Base-by-base conservation (phyloP, 1,140 invertebrate species). In the Procambarus clarkii region DNA sequence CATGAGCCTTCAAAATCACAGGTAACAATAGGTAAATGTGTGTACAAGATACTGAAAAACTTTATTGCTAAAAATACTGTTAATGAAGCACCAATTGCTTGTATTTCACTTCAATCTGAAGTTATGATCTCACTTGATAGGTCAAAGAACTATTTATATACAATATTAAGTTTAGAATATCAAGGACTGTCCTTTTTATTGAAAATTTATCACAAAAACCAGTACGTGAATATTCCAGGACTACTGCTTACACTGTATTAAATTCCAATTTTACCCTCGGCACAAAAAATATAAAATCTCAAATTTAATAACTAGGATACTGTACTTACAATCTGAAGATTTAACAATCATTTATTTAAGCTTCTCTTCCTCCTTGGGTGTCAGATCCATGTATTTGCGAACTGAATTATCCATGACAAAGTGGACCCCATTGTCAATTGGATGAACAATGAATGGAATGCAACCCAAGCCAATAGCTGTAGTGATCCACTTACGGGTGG, bases 401-500 rank as follows among this genome's bases (percentile, higher is more conserved):
- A 93, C 60, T 34, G 92, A 89, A n/a, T 94, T 93, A 94, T 99
- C 97, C 97, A 99, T 97, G 0, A 96, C 92, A 74, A 95, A 94
- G 94, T 98, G 97, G 0, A 98, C 97, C 9, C 95, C 95, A 44
- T 94, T 93, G 94, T 99, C 98, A 93, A 99, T 99, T 24, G 98
- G 98, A 93, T 97, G 96, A 71, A 99, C 97, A 93, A 99, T 99
- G 92, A 99, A 95, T 2, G 98, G 98, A 93, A 99, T 99, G 71
- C 97, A 96, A 0, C 95, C 94, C 34, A 99, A 95, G 15, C 98
- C 98, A 76, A 98, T 95, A 24, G 95, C 94, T n/a, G 97, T 97
- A n/a, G 97, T 95, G n/a, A 96, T 93, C 96, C 96, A 96, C 94
- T 96, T 96, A 93, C 95, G 94, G 86, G 95, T 94, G 78, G 94